Evolutionary conservation across 2,797 vertebrate genomes (phyloP).

Genomic region (Holocentrus rufus): DNA sequence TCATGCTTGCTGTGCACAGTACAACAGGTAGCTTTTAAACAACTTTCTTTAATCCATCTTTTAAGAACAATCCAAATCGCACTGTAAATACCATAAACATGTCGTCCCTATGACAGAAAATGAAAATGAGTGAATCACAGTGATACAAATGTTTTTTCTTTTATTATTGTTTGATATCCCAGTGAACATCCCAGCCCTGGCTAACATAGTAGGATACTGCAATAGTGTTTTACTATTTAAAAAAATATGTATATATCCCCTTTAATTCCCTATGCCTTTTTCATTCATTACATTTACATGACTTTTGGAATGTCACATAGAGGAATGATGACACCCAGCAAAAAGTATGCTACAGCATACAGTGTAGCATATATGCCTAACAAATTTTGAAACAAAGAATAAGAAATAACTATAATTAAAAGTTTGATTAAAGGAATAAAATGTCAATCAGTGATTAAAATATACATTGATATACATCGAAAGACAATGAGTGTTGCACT

Average conservation of each 20-base stretch:
- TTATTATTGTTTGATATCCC: slow-evolving; percentile 22
- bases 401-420: slow-evolving; percentile 27
- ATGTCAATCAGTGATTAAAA: slow-evolving; percentile 32
- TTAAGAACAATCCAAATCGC: background rate
- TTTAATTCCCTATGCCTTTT: slow-evolving; percentile 48
- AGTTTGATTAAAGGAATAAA: slow-evolving; percentile 51
- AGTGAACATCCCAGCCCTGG: slow-evolving; percentile 13
- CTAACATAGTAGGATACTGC: slow-evolving; percentile 23
- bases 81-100: background rate
- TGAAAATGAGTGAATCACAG: slow-evolving; percentile 2
- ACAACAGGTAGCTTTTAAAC: background rate
- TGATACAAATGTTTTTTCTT: slow-evolving; percentile 1
- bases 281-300: slow-evolving; percentile 35
- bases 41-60: background rate
- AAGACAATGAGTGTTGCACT: slow-evolving; percentile 21
- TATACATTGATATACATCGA: slow-evolving; percentile 17
- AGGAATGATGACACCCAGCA: slow-evolving; percentile 22
- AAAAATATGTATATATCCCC: slow-evolving; percentile 6
- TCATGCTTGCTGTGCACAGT: background rate
- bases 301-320: background rate
- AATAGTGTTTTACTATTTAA: slow-evolving; percentile 51
- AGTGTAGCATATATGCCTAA: slow-evolving; percentile 7
- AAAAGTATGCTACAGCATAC: slow-evolving; percentile 6
- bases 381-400: background rate
- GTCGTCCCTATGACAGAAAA: background rate